phyloP scores from a whole-genome alignment of 1,140 invertebrate species.

The Phocides pigmalion region DNA sequence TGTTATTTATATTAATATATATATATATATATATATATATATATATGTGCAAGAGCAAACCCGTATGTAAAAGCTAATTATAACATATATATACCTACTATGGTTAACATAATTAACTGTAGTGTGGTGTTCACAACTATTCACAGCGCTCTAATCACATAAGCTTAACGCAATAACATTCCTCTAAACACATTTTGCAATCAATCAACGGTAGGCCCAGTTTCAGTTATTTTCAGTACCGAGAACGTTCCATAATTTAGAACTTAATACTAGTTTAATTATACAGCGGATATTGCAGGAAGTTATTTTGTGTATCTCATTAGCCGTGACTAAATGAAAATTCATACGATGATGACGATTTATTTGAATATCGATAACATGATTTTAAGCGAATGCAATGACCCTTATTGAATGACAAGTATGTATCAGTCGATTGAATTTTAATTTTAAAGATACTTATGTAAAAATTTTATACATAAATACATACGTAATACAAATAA shows the following conservation, averaged over 20 bases:
- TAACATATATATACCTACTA: neutral
- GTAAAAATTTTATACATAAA: no score
- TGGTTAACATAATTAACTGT: neutral
- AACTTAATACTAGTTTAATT: conserved; percentile 14
- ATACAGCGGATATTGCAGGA: conserved; percentile 25
- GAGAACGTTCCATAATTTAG: neutral
- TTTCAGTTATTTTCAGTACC: neutral
- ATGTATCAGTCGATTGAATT: neutral
- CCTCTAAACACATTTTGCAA: conserved; percentile 1
- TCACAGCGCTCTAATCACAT: neutral
- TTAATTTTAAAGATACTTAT: no score
- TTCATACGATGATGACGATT: conserved; percentile 12
- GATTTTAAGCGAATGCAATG: neutral
- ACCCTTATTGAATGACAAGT: neutral
- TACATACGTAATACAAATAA: no score
- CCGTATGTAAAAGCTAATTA: neutral
- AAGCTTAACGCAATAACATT: neutral
- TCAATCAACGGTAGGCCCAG: neutral
- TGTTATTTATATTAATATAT: no score
- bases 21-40: no score
- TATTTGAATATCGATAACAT: neutral
- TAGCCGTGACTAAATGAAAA: conserved; percentile 1
- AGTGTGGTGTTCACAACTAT: neutral
- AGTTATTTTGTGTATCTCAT: conserved; percentile 22
- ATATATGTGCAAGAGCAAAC: no score